Evolutionary conservation across 1,140 invertebrate species (phyloP), one percentile per base, ranked within the genome.

Genomic region (Rhysida immarginata): DNA sequence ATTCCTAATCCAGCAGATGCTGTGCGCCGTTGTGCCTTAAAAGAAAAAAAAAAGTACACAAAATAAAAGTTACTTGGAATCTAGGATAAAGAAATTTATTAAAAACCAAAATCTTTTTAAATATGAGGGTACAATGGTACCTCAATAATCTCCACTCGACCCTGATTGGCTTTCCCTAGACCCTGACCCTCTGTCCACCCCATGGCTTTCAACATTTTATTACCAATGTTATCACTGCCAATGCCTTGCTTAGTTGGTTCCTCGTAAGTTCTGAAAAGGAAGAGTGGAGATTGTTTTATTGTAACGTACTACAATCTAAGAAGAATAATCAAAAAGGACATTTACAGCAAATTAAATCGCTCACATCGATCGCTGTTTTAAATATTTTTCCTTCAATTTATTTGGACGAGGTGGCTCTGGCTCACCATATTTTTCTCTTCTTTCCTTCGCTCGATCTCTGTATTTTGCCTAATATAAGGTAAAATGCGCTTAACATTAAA

Each of bases 141-240:
- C 74, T 92, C 84, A 58, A 96, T 87, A 49, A 93, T 92, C 48
- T 83, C 85, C 5, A 88, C 88, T 62, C 90, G 78, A n/a, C 94
- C 94, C 74, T 97, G 93, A 67, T 91, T 89, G 27, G 78, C 77
- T 67, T 87, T 89, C 2, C 95, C 96, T 13, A 98, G 72, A 0
- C 96, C 96, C 77, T 90, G 82, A 1, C 95, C 96, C 69, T 93
- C 87, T 3, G 82, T 85, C 95, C 96, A 99, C 0, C 96, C 96
- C 95, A 98, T 98, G 72, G 94, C 96, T 71, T 97, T 92, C 43
- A 99, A 69, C 62, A 99, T 74, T 69, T 88, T 87, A 71, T 84
- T 95, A 1, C 92, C 92, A 61, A 94, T 84, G 69, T 92, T 93
- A 58, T 86, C 85, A 0, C 83, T 82, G 16, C 86, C 84, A 48